These are phyloP conservation scores for Epinephelus moara DNA, from an alignment of 2,113 vertebrate species.

Conservation along the genomic window DNA sequence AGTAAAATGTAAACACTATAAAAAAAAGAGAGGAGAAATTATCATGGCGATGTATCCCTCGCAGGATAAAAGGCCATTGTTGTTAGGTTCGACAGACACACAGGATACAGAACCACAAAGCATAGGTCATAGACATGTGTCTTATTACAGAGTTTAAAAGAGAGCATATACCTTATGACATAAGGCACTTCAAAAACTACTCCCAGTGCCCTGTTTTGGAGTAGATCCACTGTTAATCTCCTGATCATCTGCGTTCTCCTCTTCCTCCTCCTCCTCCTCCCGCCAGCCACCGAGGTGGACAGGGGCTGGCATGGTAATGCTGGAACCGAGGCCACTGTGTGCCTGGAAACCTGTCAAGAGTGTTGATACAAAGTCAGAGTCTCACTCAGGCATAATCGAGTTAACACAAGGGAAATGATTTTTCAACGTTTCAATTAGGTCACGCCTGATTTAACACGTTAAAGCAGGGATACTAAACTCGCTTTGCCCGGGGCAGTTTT, in stretches of 20 bases:
- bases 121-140: slow-evolving; percentile 13
- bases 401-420: neutral
- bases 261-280: slow-evolving; percentile 84
- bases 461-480: neutral
- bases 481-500: too few relatives aligned
- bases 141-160: slow-evolving; percentile 1
- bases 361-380: neutral
- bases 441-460: neutral
- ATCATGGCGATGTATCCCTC: slow-evolving; percentile 38
- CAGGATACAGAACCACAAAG: slow-evolving; percentile 20
- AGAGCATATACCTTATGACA: slow-evolving; percentile 63
- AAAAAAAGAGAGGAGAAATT: slow-evolving; percentile 42
- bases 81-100: slow-evolving; percentile 6
- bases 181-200: slow-evolving; percentile 85
- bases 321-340: slow-evolving; percentile 58
- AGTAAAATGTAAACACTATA: slow-evolving; percentile 79
- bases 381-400: neutral
- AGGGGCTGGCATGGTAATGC: slow-evolving; percentile 63
- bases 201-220: slow-evolving; percentile 68
- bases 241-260: slow-evolving; percentile 76
- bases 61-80: slow-evolving; percentile 31
- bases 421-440: neutral
- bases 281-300: slow-evolving; percentile 84
- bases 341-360: slow-evolving; percentile 50
- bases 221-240: slow-evolving; percentile 78